Conservation (phyloP, 2,113 vertebrate species). For the Nymphicus hollandicus region DNA sequence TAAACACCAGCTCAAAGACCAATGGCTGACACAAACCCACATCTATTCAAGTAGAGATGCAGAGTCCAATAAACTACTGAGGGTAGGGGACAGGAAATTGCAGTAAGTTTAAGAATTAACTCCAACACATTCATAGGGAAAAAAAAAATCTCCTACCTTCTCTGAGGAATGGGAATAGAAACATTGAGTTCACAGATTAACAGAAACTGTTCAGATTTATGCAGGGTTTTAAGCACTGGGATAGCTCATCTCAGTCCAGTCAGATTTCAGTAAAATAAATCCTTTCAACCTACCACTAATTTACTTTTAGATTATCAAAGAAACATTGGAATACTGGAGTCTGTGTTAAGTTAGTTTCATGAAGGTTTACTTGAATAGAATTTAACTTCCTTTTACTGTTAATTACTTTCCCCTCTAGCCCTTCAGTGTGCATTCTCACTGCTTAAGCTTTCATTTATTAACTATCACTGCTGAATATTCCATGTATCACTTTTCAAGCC, state of each 20-base stretch:
- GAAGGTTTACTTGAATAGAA: neutral
- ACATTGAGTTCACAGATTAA: neutral
- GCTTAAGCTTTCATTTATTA: neutral
- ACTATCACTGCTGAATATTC: neutral
- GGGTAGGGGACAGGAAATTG: neutral
- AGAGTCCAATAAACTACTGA: neutral
- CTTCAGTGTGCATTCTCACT: neutral
- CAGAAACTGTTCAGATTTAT: neutral
- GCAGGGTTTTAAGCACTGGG: neutral
- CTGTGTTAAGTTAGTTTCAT: neutral
- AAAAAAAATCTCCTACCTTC: neutral
- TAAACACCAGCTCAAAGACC: neutral
- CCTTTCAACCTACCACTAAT: neutral
- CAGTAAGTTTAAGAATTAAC: neutral
- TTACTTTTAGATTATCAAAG: neutral
- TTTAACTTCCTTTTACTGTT: neutral
- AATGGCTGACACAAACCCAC: neutral
- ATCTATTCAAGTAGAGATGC: neutral
- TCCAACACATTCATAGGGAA: neutral
- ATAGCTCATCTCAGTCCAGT: neutral
- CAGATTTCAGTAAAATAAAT: neutral
- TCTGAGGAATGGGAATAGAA: neutral
- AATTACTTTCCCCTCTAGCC: neutral
- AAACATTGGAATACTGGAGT: neutral
- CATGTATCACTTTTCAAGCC: neutral